These are phyloP conservation scores for Vanessa atalanta DNA, from an alignment of 1,140 invertebrate genomes.

Conservation along the genomic window DNA sequence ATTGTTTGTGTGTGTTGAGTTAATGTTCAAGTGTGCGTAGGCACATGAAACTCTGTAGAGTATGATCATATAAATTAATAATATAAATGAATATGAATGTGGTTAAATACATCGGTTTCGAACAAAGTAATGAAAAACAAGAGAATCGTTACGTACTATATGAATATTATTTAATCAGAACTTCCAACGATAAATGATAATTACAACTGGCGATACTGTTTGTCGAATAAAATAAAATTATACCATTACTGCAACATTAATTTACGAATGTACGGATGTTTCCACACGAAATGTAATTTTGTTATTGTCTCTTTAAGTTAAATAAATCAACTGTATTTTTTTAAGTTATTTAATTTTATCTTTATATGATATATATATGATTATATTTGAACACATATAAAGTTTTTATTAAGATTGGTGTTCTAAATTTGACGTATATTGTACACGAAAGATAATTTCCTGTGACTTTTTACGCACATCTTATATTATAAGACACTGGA, in stretches of 20 bases:
- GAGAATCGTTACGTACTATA: neutral
- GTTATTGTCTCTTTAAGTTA: neutral
- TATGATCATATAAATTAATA: neutral
- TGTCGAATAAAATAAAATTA: slow-evolving; percentile 24
- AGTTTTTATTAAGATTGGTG: too few relatives aligned
- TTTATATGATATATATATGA: too few relatives aligned
- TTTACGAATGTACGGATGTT: slow-evolving; percentile 7
- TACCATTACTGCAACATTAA: slow-evolving; percentile 8
- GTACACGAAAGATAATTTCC: too few relatives aligned
- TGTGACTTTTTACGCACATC: too few relatives aligned
- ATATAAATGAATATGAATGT: slow-evolving; percentile 1
- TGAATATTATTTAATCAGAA: slow-evolving; percentile 24
- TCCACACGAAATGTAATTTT: neutral
- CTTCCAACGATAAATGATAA: slow-evolving; percentile 14
- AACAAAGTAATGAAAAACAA: slow-evolving; percentile 8
- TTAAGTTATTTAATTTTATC: too few relatives aligned
- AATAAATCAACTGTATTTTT: neutral
- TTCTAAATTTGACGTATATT: too few relatives aligned
- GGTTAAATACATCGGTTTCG: slow-evolving; percentile 7
- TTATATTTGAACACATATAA: too few relatives aligned
- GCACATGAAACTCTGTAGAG: neutral
- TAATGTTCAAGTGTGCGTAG: neutral
- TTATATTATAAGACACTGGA: too few relatives aligned
- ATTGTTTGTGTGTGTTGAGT: neutral
- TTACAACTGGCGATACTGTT: slow-evolving; percentile 19